Evolutionary conservation across 2,113 vertebrate species (phyloP).

Genomic region (Rhinopomastus cyanomelas): DNA sequence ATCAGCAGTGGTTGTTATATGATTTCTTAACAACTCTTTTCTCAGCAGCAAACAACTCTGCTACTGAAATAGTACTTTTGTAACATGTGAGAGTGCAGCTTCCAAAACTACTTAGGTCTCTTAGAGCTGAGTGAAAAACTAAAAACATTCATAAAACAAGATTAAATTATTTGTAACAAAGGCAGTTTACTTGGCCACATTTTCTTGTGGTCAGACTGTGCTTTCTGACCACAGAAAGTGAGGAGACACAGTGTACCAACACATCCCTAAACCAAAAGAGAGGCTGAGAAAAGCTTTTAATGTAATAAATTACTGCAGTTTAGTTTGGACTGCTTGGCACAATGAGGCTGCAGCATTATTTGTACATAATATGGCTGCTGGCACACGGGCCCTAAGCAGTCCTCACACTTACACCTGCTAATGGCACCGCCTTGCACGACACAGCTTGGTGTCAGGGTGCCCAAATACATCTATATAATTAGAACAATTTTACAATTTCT

Average conservation of each 20-base stretch:
- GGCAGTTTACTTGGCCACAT: background rate
- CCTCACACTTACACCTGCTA: background rate
- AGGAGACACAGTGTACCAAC: background rate
- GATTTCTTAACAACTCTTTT: slow-evolving; percentile 67
- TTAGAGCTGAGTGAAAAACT: background rate
- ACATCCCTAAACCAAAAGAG: background rate
- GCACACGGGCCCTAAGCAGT: background rate
- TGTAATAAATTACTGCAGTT: background rate
- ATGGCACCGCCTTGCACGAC: background rate
- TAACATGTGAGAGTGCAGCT: background rate
- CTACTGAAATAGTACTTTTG: slow-evolving; percentile 17
- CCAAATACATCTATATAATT: background rate
- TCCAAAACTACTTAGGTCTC: background rate
- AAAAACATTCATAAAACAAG: background rate
- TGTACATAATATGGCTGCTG: background rate
- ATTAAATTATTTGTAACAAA: background rate
- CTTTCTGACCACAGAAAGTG: background rate
- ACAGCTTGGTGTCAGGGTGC: background rate
- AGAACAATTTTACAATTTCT: background rate
- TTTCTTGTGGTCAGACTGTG: background rate
- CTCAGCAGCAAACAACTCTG: slow-evolving; percentile 56
- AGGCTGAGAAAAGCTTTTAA: background rate
- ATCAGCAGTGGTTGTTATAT: slow-evolving; percentile 62
- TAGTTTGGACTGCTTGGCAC: background rate
- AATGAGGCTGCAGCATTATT: background rate